Conservation (phyloP, 35 echinoderm and acorn worm species). For the Eucidaris tribuloides region DNA sequence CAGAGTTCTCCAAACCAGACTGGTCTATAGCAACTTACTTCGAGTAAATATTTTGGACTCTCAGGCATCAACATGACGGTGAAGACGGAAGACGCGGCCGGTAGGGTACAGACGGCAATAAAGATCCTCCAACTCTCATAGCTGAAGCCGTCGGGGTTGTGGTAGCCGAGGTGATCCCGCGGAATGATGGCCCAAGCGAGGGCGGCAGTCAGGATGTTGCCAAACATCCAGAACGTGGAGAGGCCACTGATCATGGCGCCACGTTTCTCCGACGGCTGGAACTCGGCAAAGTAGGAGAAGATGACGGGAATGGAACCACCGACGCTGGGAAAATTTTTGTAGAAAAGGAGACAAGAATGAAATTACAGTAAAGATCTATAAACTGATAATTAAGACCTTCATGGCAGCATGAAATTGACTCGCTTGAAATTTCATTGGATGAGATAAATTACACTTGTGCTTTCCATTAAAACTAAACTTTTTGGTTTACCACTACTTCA, state of each 20-base stretch:
- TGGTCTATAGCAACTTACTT: too few relatives aligned
- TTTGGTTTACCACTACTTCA: too few relatives aligned
- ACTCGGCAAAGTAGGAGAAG: conserved; percentile 94
- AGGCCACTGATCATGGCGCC: conserved; percentile 85
- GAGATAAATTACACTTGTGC: too few relatives aligned
- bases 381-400: too few relatives aligned
- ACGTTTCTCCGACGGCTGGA: conserved; percentile 61
- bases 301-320: conserved; percentile 89
- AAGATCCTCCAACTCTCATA: conserved; percentile 89
- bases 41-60: conserved; percentile 93
- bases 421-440: too few relatives aligned
- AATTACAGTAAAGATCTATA: too few relatives aligned
- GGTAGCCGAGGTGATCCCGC: not conserved
- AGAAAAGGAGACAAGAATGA: not conserved
- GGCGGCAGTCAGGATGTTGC: conserved; percentile 85
- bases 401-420: too few relatives aligned
- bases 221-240: conserved; percentile 90
- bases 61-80: conserved; percentile 74
- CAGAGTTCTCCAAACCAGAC: too few relatives aligned
- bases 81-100: conserved; percentile 65
- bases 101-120: conserved; percentile 71
- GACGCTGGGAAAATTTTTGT: conserved; percentile 57
- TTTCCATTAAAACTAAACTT: too few relatives aligned
- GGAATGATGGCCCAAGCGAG: conserved; percentile 88
- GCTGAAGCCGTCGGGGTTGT: conserved; percentile 33